Base-by-base conservation (phyloP, 1,140 invertebrate genomes). In the Theocolax elegans region DNA sequence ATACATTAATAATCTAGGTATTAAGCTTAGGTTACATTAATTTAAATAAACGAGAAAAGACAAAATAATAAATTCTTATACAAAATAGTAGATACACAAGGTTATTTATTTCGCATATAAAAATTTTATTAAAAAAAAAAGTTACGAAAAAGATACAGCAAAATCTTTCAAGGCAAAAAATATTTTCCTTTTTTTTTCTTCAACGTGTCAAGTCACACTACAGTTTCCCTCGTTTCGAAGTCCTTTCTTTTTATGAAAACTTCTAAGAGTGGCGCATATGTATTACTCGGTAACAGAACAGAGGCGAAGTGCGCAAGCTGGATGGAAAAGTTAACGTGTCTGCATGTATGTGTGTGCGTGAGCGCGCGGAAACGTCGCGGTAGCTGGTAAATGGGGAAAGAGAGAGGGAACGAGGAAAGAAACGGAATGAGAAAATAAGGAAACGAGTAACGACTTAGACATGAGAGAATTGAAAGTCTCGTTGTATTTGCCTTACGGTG, bases 401-500 rank as follows among this genome's bases (percentile, higher is more conserved):
- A 69, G 46, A 69, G 27, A 29, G 31, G 62, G 42, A 70, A 58
- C 12, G 40, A 31, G n/a, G 44, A 21, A 56, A 64, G 15, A 51
- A 64, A 15, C 4, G 40, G n/a, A 70, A 49, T 38, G 59, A 48
- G 2, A 9, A 23, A 49, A 29, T 15, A 40, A 51, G 46, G 56
- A 19, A 58, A 35, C 21, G 58, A 66, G 48, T 63, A 69, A 56
- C 42, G 46, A 49, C 56, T 54, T 71, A 38, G 17, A 15, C 53
- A 10, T 38, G 53, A 38, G 21, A 9, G 31, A 63, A 63, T 63
- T 63, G 29, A 63, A 63, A 49, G 29, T 49, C n/a, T 40, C 2
- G 19, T 15, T n/a, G 21, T 42, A 17, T 40, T 40, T 13, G 3
- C 35, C 31, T 17, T 7, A 35, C 29, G 31, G 17, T 38, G 21